Base-by-base conservation (phyloP, 2,113 vertebrate species). In the Podarcis muralis region DNA sequence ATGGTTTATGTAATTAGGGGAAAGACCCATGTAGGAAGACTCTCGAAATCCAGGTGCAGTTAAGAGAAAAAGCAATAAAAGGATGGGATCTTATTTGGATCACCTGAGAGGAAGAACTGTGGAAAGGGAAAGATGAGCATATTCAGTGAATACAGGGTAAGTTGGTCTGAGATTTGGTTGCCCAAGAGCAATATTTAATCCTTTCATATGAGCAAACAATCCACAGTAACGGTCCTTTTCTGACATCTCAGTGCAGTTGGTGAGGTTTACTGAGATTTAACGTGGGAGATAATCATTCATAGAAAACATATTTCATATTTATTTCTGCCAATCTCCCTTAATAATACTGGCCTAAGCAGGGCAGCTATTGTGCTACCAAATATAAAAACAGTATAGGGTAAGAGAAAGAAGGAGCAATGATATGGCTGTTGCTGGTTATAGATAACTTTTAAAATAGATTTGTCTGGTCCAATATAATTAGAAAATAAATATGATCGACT, bases 1-100 rank as follows among this genome's bases (percentile, higher is more conserved):
- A 48, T 76, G 35, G 37, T 76, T 76, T 78, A 53, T 81, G 32
- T 87, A 72, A 87, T 72, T 87, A 81, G 25, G 77, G 37, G n/a
- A 71, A 81, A 87, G 48, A 59, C 66, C 86, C 43, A 87, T 72
- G 78, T 59, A 12, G 12, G 59, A 48, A 81, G 37, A 85, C 53
- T 75, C 89, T 88, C 62, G 1, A 71, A 32, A 91, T 13, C 16
- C 88, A 84, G 15, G 15, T 93, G 2, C 57, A 15, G 69, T 3
- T 77, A 66, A 37, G 35, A 81, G 37, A 71, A 71, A 69, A 79
- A 72, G 66, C n/a, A 68, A 32, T 72, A 9, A 32, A 22, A 43
- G 22, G 32, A 81, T 43, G 25, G 43, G 27, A 30, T 77, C 25
- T 35, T 65, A 59, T 32, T 20, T n/a, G 81, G 11, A 82, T 86